Conservation (phyloP, 2,113 vertebrate species). For the Craseonycteris thonglongyai region DNA sequence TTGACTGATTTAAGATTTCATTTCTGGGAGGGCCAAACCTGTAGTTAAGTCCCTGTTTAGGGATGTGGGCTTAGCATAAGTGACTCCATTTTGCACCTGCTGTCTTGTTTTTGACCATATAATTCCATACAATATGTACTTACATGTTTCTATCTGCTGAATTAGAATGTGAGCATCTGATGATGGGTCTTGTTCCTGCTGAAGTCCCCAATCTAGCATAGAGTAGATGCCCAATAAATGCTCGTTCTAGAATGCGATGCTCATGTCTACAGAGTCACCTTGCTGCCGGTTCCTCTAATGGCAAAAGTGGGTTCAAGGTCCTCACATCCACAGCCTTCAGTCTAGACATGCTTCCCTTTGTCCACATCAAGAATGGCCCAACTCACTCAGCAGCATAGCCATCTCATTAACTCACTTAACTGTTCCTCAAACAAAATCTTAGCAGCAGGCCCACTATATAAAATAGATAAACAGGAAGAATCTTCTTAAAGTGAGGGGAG, state of each 20-base stretch:
- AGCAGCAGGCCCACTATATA: background rate
- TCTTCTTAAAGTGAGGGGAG: background rate
- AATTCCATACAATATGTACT: rapidly evolving
- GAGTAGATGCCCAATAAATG: background rate
- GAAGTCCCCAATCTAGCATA: background rate
- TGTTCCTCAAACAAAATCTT: background rate
- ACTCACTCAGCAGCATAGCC: background rate
- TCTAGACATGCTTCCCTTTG: background rate
- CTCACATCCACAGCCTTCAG: too few species aligned
- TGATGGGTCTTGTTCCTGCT: background rate
- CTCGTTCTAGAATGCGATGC: background rate
- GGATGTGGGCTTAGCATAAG: background rate
- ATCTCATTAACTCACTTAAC: background rate
- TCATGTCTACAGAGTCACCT: background rate
- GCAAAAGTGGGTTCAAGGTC: background rate
- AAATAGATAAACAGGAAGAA: background rate
- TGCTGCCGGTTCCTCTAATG: background rate
- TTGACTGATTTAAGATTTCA: too few species aligned
- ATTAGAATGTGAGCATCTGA: background rate
- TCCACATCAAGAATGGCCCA: background rate
- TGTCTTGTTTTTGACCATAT: background rate
- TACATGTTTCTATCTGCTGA: background rate
- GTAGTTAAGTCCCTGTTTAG: background rate
- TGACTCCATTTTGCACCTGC: background rate
- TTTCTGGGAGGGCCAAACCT: background rate